Base-by-base conservation (phyloP, 2,888 invertebrate species). In the Beris morrisii region DNA sequence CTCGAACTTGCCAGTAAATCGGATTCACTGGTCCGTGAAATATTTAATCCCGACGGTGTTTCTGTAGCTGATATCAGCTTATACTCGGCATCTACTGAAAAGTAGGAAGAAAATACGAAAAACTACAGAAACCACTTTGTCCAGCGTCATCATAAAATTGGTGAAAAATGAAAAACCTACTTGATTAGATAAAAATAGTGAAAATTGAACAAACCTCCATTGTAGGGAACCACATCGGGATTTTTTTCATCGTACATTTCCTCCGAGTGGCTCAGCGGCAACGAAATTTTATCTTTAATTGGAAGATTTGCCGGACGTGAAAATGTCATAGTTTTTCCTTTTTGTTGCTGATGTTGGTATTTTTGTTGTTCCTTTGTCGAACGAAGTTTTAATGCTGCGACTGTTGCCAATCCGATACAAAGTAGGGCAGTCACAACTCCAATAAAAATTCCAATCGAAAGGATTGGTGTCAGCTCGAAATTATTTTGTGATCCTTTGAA, bases 211-310 rank as follows among this genome's bases (percentile, higher is more conserved):
- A 82, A 83, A 92, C 93, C 92, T 88, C 92, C 92, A 78, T 91
- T 92, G 73, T 90, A 87, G 32, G 93, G 93, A 68, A 93, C 90
- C 71, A 93, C 92, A 78, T 93, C 93, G 32, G 93, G 93, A 83
- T 93, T 93, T 79, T 89, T 90, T 81, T 95, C 94, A 76, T 94
- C 93, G 74, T 90, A 89, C 76, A 90, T 86, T 75, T 89, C 89
- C 71, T 90, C 88, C 22, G 87, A 85, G 73, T 83, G 84, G 72
- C 84, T 83, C 71, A 85, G 83, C 72, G 88, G 88, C 77, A 88
- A 81, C 65, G 87, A 84, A 70, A 86, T 87, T 81, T 89, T 90
- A 78, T 88, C 84, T 79, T 86, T 87, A 75, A 85, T 83, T 72
- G 84, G 83, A 72, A 86, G 82, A 78, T 84, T 84, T 74, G 84